These are phyloP conservation scores for Gallinago nigripennis DNA, from an alignment of 2,797 vertebrate species.

Conservation along the genomic window DNA sequence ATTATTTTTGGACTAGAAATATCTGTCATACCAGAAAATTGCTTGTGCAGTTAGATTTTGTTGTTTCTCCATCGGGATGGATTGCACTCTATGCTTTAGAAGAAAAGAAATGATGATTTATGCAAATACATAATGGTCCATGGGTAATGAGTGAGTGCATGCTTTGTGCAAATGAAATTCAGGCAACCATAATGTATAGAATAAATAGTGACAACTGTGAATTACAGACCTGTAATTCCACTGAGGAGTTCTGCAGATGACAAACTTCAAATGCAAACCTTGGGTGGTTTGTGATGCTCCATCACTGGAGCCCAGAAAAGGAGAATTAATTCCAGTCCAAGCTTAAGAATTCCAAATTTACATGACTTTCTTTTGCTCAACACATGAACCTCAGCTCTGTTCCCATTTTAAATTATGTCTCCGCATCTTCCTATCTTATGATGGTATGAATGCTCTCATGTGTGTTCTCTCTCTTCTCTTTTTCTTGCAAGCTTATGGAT, in stretches of 20 bases:
- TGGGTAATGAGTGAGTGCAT: not conserved
- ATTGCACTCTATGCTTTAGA: not conserved
- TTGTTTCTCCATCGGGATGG: not conserved
- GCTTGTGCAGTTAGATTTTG: constrained; percentile 15
- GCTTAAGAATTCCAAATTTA: not conserved
- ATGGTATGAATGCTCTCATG: accelerated
- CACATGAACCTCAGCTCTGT: accelerated
- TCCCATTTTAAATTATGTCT: not conserved
- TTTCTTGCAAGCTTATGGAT: not conserved
- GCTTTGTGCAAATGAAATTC: not conserved
- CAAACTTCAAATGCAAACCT: not conserved
- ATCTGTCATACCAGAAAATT: not conserved
- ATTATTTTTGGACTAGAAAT: constrained; percentile 39
- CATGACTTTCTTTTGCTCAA: not conserved
- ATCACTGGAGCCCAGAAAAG: not conserved
- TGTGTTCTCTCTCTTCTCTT: not conserved
- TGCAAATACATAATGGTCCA: not conserved
- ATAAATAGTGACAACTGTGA: constrained; percentile 10
- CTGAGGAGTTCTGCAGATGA: not conserved
- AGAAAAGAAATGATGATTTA: constrained; percentile 22
- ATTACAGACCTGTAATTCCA: not conserved
- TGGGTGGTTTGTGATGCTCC: not conserved
- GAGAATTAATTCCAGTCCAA: constrained; percentile 11
- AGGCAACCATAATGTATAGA: not conserved
- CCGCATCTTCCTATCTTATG: not conserved